These are phyloP conservation scores for Nasua narica DNA, from an alignment of 2,797 vertebrate genomes.

Conservation along the genomic window DNA sequence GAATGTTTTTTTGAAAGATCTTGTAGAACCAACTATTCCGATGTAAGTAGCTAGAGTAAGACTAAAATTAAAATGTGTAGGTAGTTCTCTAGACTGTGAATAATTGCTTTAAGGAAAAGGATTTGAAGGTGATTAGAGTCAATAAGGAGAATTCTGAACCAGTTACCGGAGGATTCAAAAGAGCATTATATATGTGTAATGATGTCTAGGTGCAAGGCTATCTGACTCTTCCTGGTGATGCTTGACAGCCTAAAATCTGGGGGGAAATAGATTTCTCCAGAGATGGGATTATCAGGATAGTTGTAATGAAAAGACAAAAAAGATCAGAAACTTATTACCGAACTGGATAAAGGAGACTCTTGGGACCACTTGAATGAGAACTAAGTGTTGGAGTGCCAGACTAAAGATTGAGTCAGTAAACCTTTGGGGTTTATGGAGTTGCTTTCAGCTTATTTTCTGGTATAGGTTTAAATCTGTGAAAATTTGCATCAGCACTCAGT, in stretches of 20 bases:
- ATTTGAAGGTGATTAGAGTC: background rate
- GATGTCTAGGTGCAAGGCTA: background rate
- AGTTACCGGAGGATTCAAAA: background rate
- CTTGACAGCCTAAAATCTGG: background rate
- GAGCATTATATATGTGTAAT: background rate
- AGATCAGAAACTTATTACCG: background rate
- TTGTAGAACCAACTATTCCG: background rate
- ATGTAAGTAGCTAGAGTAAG: background rate
- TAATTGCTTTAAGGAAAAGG: background rate
- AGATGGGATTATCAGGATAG: background rate
- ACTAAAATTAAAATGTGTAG: background rate
- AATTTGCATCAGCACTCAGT: background rate
- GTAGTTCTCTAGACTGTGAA: background rate
- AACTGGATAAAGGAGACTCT: background rate
- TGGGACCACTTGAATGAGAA: background rate
- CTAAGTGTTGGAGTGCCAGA: background rate
- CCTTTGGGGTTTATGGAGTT: background rate
- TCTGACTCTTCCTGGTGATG: background rate
- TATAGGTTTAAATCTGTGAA: background rate
- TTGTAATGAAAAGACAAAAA: background rate
- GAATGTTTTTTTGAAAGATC: background rate
- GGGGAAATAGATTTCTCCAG: background rate
- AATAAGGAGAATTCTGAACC: background rate
- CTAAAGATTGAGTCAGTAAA: background rate
- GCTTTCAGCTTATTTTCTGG: background rate